Evolutionary conservation across 2,113 vertebrate genomes (phyloP).

Genomic region (Nibea coibor): DNA sequence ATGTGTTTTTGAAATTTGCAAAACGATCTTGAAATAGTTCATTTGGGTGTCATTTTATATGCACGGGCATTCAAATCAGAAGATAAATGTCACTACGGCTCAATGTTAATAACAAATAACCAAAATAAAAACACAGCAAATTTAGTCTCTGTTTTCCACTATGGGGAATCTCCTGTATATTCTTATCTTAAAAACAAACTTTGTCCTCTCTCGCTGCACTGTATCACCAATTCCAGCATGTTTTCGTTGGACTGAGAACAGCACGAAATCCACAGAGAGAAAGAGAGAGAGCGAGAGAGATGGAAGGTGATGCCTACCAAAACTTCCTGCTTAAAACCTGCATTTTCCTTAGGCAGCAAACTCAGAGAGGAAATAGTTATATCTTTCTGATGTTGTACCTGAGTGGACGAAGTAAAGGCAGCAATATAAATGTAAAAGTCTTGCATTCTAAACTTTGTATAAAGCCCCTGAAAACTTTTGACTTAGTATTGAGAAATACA

Average conservation of each 20-base stretch:
- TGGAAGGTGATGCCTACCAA: conserved; percentile 43
- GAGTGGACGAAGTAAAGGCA: neutral
- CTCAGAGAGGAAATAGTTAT: neutral
- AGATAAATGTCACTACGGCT: neutral
- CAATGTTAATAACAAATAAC: conserved; percentile 1
- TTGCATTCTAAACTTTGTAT: neutral
- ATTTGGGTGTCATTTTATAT: neutral
- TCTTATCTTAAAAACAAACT: conserved; percentile 70
- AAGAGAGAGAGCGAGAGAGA: no score
- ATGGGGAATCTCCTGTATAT: conserved; percentile 24
- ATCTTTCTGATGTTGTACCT: neutral
- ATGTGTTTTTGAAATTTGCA: neutral
- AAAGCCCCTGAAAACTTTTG: neutral
- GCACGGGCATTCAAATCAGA: neutral
- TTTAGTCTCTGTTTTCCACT: conserved; percentile 29
- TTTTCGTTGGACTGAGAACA: conserved; percentile 70
- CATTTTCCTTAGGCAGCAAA: conserved; percentile 1
- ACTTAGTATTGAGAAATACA: no score
- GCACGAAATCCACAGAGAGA: conserved; percentile 43
- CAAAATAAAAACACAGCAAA: neutral
- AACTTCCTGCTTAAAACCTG: conserved; percentile 49
- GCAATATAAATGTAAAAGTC: no score
- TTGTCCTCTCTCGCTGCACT: conserved; percentile 52
- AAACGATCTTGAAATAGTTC: conserved; percentile 5
- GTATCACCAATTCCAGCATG: conserved; percentile 56